phyloP scores from a whole-genome alignment of 2,113 vertebrate species.

The Pelmatolapia mariae region DNA sequence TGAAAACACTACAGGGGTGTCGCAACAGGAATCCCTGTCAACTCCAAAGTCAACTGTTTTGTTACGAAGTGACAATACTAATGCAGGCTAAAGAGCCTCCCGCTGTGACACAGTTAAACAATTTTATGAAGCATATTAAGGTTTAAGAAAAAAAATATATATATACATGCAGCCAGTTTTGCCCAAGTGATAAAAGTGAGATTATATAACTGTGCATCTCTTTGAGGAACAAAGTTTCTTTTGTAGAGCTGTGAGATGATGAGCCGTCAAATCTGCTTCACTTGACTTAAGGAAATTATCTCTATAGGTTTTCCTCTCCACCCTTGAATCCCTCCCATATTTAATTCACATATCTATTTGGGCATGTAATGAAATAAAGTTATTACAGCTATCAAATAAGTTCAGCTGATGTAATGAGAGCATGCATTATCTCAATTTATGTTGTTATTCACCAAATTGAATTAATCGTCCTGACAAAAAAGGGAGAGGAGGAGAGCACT shows the following conservation, averaged over 20 bases:
- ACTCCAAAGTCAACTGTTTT: constrained; percentile 18
- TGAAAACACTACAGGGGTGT: constrained; percentile 21
- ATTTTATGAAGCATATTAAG: not conserved
- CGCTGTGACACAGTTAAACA: not conserved
- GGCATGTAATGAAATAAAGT: constrained; percentile 37
- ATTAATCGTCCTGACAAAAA: constrained; percentile 13
- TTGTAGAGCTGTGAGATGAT: not conserved
- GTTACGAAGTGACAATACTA: not conserved
- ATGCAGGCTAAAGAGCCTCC: not conserved
- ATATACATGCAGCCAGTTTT: not conserved
- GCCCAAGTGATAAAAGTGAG: not conserved
- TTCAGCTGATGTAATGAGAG: constrained; percentile 12
- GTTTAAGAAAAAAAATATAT: not conserved
- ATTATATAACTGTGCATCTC: not conserved
- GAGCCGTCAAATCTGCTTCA: constrained; percentile 1
- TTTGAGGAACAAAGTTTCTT: constrained; percentile 1
- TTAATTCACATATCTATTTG: constrained; percentile 22
- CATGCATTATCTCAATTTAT: constrained; percentile 25
- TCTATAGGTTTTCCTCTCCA: not conserved
- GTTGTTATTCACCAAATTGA: constrained; percentile 14
- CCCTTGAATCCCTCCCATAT: not conserved
- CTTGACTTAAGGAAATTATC: constrained; percentile 38
- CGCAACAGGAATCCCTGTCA: not conserved
- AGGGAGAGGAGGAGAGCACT: not conserved
- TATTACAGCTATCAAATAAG: constrained; percentile 9